Conservation (phyloP, 2,797 vertebrate genomes). For the Amazonetta brasiliensis region DNA sequence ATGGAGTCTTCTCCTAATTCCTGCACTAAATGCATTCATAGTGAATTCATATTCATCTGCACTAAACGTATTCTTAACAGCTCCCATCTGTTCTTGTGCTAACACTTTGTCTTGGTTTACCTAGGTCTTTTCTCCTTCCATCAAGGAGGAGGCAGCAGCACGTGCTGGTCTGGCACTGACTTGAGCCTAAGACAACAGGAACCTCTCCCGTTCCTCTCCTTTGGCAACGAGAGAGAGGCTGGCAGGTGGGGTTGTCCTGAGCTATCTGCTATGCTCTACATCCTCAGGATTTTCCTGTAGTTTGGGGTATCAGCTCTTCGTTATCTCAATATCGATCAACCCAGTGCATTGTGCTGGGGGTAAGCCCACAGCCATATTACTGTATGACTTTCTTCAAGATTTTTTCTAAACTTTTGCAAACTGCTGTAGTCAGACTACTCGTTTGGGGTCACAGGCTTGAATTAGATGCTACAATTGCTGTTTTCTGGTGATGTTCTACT, state of each 20-base stretch:
- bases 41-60: neutral
- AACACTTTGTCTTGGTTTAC: neutral
- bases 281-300: neutral
- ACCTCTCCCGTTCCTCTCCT: too few relatives aligned
- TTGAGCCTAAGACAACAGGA: accelerated
- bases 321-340: neutral
- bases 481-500: neutral
- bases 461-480: neutral
- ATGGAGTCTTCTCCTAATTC: neutral
- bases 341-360: neutral
- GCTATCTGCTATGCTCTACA: neutral
- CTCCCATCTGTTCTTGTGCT: neutral
- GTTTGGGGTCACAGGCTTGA: neutral
- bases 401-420: neutral
- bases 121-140: neutral
- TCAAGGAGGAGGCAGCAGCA: neutral
- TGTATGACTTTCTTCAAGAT: neutral
- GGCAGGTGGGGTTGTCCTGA: neutral
- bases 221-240: neutral
- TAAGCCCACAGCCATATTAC: neutral
- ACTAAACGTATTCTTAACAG: neutral
- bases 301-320: neutral
- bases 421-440: neutral
- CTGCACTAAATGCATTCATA: neutral
- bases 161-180: neutral